Base-by-base conservation (phyloP, 2,797 vertebrate species). In the Tympanoctomys barrerae region DNA sequence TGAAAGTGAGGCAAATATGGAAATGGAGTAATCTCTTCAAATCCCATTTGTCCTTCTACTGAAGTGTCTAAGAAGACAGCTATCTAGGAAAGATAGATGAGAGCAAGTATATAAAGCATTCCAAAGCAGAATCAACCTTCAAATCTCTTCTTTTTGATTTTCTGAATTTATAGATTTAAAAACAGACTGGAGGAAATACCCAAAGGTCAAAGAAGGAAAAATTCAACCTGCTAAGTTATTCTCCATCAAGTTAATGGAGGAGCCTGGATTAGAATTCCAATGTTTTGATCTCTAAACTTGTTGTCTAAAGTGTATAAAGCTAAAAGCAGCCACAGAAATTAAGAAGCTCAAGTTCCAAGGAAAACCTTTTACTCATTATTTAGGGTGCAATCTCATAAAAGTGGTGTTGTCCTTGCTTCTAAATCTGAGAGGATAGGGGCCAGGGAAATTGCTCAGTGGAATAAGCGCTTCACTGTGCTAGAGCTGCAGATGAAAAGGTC, bases 1-100 rank as follows among this genome's bases (percentile, higher is more conserved):
- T 79, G 66, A 84, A 95, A 77, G 68, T 42, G 66, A 86, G 97
- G 87, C 49, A 89, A 90, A 80, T 42, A 33, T 81, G 61, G 22
- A 73, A 80, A 36, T 1, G 0, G 24, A n/a, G 13, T 2, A 26
- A 19, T 22, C 62, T 91, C 54, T 46, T 71, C 24, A 26, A 49
- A 28, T 54, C 28, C 22, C 8, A n/a, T 11, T 61, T 61, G 68
- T 21, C 5, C 9, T 24, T 81, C 36, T 3, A 14, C 9, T 2
- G 33, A 73, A 59, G 31, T 16, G 89, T 71, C 24, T 70, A n/a
- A 6, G 71, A 79, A 28, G 39, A 0, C 24, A 82, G 39, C 57
- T 21, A 11, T 5, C 19, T 77, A n/a, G 36, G 22, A n/a, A 83
- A 88, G 16, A 80, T 33, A 31, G 28, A 36, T 26, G 75, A 77